Evolutionary conservation across 1,140 invertebrate species (phyloP).

Genomic region (Neodiprion pinetum): DNA sequence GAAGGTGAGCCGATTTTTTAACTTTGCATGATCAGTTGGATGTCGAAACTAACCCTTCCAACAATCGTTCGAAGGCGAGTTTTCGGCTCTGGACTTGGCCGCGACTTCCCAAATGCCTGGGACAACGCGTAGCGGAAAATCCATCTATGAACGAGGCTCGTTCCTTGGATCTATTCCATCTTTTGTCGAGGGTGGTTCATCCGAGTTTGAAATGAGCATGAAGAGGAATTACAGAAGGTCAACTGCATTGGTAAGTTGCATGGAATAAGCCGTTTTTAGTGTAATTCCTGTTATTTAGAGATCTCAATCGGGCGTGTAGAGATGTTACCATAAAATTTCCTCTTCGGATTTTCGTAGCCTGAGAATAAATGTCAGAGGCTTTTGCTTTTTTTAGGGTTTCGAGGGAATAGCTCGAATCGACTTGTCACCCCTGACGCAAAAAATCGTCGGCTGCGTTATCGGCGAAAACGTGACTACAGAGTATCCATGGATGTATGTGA

Average conservation of each 20-base stretch:
- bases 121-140: not conserved
- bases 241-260: not conserved
- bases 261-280: not conserved
- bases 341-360: too few species aligned
- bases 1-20: not conserved
- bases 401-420: constrained; percentile 46
- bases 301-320: too few species aligned
- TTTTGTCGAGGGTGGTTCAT: not conserved
- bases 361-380: too few species aligned
- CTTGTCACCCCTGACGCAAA: constrained; percentile 58
- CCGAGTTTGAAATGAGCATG: not conserved
- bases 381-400: constrained; percentile 29
- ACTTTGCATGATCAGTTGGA: too few species aligned
- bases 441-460: constrained; percentile 60
- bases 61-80: too few species aligned
- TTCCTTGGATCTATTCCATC: not conserved
- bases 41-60: too few species aligned
- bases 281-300: not conserved
- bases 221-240: not conserved
- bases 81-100: too few species aligned
- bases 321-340: too few species aligned
- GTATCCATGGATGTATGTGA: constrained; percentile 74
- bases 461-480: constrained; percentile 71
- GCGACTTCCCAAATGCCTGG: not conserved
- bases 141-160: not conserved